phyloP scores from a whole-genome alignment of 2,888 invertebrate genomes.

The Achlya flavicornis region DNA sequence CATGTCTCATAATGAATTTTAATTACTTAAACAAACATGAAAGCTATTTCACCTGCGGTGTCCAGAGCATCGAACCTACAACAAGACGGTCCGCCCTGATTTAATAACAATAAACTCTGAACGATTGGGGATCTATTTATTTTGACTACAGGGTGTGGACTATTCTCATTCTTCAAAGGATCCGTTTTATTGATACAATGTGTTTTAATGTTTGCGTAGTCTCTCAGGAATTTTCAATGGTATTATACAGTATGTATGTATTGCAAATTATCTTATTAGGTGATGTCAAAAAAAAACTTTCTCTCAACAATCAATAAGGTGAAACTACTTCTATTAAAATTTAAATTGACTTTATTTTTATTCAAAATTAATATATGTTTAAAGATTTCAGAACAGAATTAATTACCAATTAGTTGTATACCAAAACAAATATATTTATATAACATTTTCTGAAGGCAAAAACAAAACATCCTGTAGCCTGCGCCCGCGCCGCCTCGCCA shows the following conservation, averaged over 20 bases:
- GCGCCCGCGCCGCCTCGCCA: constrained; percentile 33
- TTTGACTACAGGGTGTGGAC: constrained; percentile 43
- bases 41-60: constrained; percentile 12
- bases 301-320: too few species aligned
- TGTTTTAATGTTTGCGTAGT: constrained; percentile 13
- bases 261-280: neutral
- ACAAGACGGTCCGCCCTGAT: constrained; percentile 19
- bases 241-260: neutral
- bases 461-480: constrained; percentile 39
- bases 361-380: too few species aligned
- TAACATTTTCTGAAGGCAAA: constrained; percentile 2
- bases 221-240: neutral
- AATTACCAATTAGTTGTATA: too few species aligned
- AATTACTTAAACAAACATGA: neutral
- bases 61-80: constrained; percentile 35
- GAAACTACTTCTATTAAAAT: too few species aligned
- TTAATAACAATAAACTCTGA: constrained; percentile 55
- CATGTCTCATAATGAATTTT: constrained; percentile 1
- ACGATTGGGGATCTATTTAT: constrained; percentile 42
- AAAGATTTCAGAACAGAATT: too few species aligned
- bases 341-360: too few species aligned
- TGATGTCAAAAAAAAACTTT: too few species aligned
- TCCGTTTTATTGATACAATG: constrained; percentile 28
- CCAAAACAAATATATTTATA: neutral
- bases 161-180: constrained; percentile 28